Conservation (phyloP, 1,140 invertebrate genomes). For the Chionoecetes opilio region DNA sequence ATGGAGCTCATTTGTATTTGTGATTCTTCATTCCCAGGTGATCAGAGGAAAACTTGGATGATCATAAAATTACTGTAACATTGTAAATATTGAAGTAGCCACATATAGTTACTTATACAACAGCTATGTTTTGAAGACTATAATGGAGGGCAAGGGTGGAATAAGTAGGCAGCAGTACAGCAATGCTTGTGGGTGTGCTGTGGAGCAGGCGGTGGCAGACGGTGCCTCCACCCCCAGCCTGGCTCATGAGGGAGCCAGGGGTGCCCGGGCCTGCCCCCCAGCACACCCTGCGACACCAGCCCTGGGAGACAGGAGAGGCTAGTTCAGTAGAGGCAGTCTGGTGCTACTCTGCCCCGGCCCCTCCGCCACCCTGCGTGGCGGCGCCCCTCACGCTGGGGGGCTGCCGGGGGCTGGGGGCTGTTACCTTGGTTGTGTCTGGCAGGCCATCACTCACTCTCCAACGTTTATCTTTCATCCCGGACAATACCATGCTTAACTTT, state of each 20-base stretch:
- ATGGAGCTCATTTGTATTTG: conserved; percentile 70
- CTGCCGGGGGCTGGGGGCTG: conserved; percentile 48
- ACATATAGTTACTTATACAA: conserved; percentile 60
- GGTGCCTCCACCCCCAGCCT: neutral
- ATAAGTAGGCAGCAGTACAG: conserved; percentile 58
- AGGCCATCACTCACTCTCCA: conserved; percentile 1
- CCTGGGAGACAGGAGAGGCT: conserved; percentile 74
- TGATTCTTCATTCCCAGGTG: conserved; percentile 76
- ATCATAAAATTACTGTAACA: conserved; percentile 61
- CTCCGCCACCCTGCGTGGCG: neutral
- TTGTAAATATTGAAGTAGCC: conserved; percentile 68
- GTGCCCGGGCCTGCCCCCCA: neutral
- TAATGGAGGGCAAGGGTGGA: conserved; percentile 58
- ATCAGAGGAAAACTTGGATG: conserved; percentile 71
- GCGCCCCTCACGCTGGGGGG: neutral
- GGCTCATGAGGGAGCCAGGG: neutral
- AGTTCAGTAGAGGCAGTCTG: conserved; percentile 71
- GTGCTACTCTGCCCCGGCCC: conserved; percentile 58
- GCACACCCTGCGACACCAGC: neutral
- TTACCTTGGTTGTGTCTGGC: conserved; percentile 75
- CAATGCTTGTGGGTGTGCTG: conserved; percentile 43
- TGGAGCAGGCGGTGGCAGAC: conserved; percentile 38
- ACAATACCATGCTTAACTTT: conserved; percentile 30
- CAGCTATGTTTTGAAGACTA: conserved; percentile 58
- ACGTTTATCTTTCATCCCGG: neutral